phyloP scores from a whole-genome alignment of 1,140 invertebrate species.

The Drosophila gunungcola region DNA sequence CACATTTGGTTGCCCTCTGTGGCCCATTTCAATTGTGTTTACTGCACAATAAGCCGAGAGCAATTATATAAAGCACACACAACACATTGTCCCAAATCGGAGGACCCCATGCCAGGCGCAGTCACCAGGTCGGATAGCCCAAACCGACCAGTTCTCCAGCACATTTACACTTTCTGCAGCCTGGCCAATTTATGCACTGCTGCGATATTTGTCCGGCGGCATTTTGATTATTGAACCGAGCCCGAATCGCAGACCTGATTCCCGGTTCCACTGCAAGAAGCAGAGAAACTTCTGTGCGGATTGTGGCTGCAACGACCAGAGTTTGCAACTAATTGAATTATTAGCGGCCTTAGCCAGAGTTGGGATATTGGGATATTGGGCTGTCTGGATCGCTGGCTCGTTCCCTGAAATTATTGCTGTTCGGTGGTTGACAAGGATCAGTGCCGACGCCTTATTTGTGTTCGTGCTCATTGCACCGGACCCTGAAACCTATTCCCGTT shows the following conservation, averaged over 20 bases:
- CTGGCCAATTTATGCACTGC: constrained; percentile 66
- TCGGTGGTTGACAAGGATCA: constrained; percentile 81
- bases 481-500: constrained; percentile 16
- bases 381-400: constrained; percentile 12
- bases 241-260: constrained; percentile 21
- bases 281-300: constrained; percentile 41
- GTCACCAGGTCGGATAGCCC: constrained; percentile 4
- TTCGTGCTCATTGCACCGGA: constrained; percentile 69
- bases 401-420: constrained; percentile 72
- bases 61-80: constrained; percentile 37
- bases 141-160: constrained; percentile 25
- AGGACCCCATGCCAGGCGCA: constrained; percentile 31
- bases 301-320: constrained; percentile 44
- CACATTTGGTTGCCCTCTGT: constrained; percentile 18
- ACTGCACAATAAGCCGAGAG: constrained; percentile 32
- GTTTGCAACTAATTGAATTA: constrained; percentile 82
- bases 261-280: constrained; percentile 23
- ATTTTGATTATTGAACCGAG: constrained; percentile 71
- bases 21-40: constrained; percentile 29
- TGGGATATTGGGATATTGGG: constrained; percentile 24
- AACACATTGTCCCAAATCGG: constrained; percentile 38
- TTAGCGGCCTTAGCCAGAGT: constrained; percentile 55
- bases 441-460: constrained; percentile 81
- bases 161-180: constrained; percentile 31
- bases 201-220: constrained; percentile 68